Conservation (phyloP, 1,140 invertebrate species). For the Drosophila sucinea region DNA sequence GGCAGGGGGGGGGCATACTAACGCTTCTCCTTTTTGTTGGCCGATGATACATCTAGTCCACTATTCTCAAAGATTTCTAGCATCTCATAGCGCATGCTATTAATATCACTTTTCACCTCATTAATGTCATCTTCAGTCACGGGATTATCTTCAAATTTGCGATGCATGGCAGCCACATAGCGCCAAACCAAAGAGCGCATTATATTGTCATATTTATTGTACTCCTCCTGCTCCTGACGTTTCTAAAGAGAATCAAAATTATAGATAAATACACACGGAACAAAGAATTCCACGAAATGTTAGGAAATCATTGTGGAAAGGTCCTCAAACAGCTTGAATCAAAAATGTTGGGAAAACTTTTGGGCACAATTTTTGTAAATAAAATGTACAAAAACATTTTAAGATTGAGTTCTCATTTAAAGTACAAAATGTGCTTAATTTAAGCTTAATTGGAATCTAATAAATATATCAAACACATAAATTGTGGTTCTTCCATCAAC, state of each 20-base stretch:
- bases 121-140: conserved; percentile 97
- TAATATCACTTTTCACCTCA: conserved; percentile 95
- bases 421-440: too few species aligned
- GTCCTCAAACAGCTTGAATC: too few species aligned
- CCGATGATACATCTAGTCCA: conserved; percentile 89
- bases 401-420: too few species aligned
- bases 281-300: too few species aligned
- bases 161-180: conserved; percentile 91
- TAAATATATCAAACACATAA: too few species aligned
- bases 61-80: conserved; percentile 92
- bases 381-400: too few species aligned
- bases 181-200: conserved; percentile 93
- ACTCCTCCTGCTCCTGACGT: conserved; percentile 85
- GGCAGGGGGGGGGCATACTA: not conserved
- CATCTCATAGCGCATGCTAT: conserved; percentile 91
- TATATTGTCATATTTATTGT: conserved; percentile 89
- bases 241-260: conserved; percentile 49
- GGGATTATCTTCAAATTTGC: conserved; percentile 88
- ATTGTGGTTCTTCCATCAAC: too few species aligned
- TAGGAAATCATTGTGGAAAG: too few species aligned
- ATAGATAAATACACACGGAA: not conserved
- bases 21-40: conserved; percentile 89
- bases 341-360: too few species aligned
- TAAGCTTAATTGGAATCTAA: too few species aligned
- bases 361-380: too few species aligned